Conservation (phyloP, 1,140 invertebrate species). For the Rhynchophorus ferrugineus region DNA sequence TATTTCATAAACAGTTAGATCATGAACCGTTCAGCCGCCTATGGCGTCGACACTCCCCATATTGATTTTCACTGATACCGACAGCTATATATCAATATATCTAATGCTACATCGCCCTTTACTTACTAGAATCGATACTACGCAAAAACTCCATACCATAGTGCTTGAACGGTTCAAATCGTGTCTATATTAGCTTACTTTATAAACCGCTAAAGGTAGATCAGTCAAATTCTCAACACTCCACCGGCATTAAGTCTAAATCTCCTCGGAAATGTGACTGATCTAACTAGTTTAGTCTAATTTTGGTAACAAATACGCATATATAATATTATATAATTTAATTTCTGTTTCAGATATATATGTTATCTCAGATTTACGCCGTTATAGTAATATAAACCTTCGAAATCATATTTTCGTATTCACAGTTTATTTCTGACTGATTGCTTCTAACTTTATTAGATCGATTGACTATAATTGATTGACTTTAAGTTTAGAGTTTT, state of each 20-base stretch:
- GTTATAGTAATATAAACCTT: background rate
- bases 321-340: constrained; percentile 12
- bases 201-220: no score
- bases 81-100: constrained; percentile 3
- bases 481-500: constrained; percentile 1
- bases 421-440: constrained; percentile 9
- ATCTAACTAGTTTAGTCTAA: no score
- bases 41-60: no score
- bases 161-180: no score
- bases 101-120: background rate
- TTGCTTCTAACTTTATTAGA: background rate
- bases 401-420: background rate
- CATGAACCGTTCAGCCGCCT: background rate
- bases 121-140: no score
- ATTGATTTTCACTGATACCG: background rate
- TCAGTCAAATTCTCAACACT: no score
- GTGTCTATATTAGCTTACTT: constrained; percentile 11
- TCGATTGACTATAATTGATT: constrained; percentile 13
- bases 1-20: constrained; percentile 29
- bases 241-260: no score
- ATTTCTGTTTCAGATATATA: background rate
- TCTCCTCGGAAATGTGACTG: no score
- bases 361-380: background rate
- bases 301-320: constrained; percentile 17
- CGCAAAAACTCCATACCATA: no score